phyloP scores from a whole-genome alignment of 2,888 invertebrate species.

The Andrena hattorfiana region DNA sequence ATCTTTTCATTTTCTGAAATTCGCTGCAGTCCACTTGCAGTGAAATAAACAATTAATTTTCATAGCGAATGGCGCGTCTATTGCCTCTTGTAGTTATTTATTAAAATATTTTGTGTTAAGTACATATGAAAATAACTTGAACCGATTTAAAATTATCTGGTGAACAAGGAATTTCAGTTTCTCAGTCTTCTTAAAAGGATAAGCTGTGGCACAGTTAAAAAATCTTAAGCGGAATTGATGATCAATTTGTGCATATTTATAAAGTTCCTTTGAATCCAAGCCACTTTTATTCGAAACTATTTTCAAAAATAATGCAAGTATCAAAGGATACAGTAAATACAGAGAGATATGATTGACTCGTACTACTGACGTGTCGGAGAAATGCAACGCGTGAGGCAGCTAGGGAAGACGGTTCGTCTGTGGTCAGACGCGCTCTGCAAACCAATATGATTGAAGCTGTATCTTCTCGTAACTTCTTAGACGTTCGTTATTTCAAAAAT shows the following conservation, averaged over 20 bases:
- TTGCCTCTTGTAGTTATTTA: not conserved
- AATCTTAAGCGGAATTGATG: no score
- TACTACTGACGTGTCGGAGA: not conserved
- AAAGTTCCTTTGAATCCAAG: not conserved
- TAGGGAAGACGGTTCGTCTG: not conserved
- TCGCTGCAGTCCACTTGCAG: not conserved
- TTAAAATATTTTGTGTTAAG: not conserved
- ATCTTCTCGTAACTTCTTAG: not conserved
- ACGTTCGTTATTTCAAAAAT: no score
- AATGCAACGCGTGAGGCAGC: not conserved
- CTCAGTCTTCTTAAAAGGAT: no score
- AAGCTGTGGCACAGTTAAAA: not conserved
- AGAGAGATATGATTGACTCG: not conserved
- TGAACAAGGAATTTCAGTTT: no score
- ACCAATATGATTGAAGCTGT: not conserved
- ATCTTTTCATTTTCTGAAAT: not conserved
- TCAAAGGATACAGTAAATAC: not conserved
- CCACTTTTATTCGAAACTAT: not conserved
- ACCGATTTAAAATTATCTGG: no score
- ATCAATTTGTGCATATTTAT: not conserved
- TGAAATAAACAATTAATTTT: not conserved
- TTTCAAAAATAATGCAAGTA: not conserved
- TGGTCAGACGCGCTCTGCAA: not conserved
- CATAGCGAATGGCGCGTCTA: not conserved
- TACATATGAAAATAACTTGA: not conserved